Evolutionary conservation across 2,797 vertebrate species (phyloP).

Genomic region (Semotilus atromaculatus): DNA sequence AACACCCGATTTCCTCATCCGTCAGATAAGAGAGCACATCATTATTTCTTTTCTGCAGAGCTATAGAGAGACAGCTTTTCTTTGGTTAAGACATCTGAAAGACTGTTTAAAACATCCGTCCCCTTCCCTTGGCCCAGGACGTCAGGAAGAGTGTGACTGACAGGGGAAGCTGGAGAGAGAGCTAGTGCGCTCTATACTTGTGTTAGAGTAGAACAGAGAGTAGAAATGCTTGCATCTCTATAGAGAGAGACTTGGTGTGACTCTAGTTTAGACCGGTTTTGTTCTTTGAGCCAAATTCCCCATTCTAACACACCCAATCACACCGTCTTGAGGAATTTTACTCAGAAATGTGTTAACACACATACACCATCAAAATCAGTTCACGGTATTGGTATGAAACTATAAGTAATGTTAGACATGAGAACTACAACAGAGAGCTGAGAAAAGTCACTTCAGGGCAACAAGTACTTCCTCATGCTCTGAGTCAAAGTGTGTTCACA

Average conservation of each 20-base stretch:
- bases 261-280: slow-evolving; percentile 2
- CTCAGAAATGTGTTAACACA: not conserved
- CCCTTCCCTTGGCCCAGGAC: not conserved
- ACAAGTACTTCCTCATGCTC: slow-evolving; percentile 7
- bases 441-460: not conserved
- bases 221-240: slow-evolving; percentile 5
- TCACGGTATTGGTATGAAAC: not conserved
- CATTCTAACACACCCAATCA: slow-evolving; percentile 5
- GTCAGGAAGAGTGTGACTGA: slow-evolving; percentile 17
- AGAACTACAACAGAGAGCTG: not conserved
- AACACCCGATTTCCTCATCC: not conserved
- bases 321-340: slow-evolving; percentile 13
- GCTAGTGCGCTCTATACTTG: not conserved
- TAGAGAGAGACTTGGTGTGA: not conserved
- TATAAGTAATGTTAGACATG: not conserved
- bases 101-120: slow-evolving; percentile 9
- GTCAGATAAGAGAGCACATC: not conserved
- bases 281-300: slow-evolving; percentile 15
- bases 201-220: not conserved
- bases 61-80: not conserved
- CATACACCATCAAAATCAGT: not conserved
- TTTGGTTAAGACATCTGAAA: slow-evolving; percentile 11
- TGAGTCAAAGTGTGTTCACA: not conserved
- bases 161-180: slow-evolving; percentile 3
- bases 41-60: not conserved